Conservation (phyloP, 2,888 invertebrate species). For the Lymantria dispar region DNA sequence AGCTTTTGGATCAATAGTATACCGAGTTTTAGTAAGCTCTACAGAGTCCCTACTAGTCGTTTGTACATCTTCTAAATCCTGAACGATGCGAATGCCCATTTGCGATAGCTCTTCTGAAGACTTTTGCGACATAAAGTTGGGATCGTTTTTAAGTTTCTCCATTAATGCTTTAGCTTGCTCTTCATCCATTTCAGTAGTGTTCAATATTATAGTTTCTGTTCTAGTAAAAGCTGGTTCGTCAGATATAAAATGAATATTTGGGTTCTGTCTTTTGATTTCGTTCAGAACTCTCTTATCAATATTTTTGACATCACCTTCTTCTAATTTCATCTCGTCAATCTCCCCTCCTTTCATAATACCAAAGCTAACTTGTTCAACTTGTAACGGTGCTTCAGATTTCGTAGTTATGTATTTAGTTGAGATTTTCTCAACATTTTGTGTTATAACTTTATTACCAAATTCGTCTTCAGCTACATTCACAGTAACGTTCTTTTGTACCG, state of each 20-base stretch:
- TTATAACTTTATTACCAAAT: constrained; percentile 75
- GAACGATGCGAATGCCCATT: constrained; percentile 67
- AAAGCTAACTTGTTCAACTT: constrained; percentile 74
- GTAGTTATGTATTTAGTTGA: constrained; percentile 68
- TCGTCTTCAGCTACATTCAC: constrained; percentile 77
- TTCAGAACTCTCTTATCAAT: constrained; percentile 68
- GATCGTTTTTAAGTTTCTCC: constrained; percentile 73
- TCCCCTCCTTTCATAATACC: constrained; percentile 67
- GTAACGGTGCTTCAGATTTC: constrained; percentile 69
- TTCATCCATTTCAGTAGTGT: constrained; percentile 74
- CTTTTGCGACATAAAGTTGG: constrained; percentile 73
- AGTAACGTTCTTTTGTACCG: constrained; percentile 74
- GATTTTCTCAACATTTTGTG: constrained; percentile 72
- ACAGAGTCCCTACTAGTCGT: constrained; percentile 51
- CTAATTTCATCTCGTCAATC: constrained; percentile 62
- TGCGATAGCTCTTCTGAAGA: constrained; percentile 68
- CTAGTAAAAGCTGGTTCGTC: constrained; percentile 72
- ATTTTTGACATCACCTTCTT: constrained; percentile 70
- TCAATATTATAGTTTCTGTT: constrained; percentile 80
- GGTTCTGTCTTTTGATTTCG: constrained; percentile 72
- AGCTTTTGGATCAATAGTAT: constrained; percentile 58
- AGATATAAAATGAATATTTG: constrained; percentile 72
- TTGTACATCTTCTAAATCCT: constrained; percentile 68
- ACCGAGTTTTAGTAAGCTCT: constrained; percentile 70
- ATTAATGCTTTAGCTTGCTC: constrained; percentile 70